Evolutionary conservation across 2,113 vertebrate species (phyloP).

Genomic region (Catharus minimus): DNA sequence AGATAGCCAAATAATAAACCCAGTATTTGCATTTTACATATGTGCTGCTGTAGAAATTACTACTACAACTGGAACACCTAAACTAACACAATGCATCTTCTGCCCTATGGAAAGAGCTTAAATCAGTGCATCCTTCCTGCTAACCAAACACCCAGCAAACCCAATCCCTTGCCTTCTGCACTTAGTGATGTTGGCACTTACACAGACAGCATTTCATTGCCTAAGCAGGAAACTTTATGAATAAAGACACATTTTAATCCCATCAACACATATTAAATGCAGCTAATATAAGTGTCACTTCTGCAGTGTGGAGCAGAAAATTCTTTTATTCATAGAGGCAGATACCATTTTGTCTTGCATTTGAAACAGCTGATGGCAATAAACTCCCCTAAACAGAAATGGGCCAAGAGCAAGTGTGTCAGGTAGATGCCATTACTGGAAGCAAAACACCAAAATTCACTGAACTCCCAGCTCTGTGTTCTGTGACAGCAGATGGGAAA

Average conservation of each 20-base stretch:
- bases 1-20: not conserved
- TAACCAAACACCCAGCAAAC: constrained; percentile 9
- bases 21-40: not conserved
- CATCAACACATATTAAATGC: constrained; percentile 65
- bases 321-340: constrained; percentile 40
- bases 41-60: not conserved
- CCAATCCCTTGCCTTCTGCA: not conserved
- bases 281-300: constrained; percentile 64
- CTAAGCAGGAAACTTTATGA: not conserved
- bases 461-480: not conserved
- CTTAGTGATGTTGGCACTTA: not conserved
- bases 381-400: not conserved
- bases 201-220: constrained; percentile 46
- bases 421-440: not conserved
- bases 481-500: not conserved
- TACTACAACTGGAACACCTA: not conserved
- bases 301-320: constrained; percentile 30
- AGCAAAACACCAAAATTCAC: not conserved
- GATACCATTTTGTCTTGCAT: not conserved
- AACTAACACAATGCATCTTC: constrained; percentile 46
- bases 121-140: constrained; percentile 25
- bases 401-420: not conserved
- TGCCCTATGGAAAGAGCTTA: constrained; percentile 15
- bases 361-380: constrained; percentile 1
- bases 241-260: constrained; percentile 67